phyloP scores from a whole-genome alignment of 2,113 vertebrate genomes.

The Psettodes erumei region DNA sequence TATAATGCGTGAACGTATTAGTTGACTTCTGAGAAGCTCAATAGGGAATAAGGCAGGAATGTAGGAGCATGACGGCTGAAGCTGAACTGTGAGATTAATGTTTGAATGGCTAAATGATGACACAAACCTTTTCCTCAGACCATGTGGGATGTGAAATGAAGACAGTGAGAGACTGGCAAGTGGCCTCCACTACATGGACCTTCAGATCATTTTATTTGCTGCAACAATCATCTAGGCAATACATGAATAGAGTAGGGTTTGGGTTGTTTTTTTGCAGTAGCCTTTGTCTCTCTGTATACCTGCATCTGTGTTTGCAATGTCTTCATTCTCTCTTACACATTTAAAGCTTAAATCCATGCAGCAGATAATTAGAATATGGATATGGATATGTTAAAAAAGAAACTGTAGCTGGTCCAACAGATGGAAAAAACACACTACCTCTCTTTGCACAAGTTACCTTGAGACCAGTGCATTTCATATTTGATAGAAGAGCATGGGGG shows the following conservation, averaged over 20 bases:
- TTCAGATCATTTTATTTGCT: slow-evolving; percentile 25
- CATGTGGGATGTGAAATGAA: not conserved
- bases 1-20: slow-evolving; percentile 20
- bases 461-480: slow-evolving; percentile 42
- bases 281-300: slow-evolving; percentile 9
- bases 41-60: slow-evolving; percentile 4
- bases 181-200: slow-evolving; percentile 17
- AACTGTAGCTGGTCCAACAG: slow-evolving; percentile 9
- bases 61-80: not conserved
- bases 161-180: not conserved
- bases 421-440: slow-evolving; percentile 50
- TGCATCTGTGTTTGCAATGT: not conserved
- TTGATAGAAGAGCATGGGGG: slow-evolving; percentile 34
- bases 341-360: slow-evolving; percentile 25
- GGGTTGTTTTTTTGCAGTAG: not conserved
- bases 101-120: slow-evolving; percentile 7
- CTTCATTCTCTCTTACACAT: slow-evolving; percentile 9
- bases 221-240: not conserved
- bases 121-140: slow-evolving; percentile 6
- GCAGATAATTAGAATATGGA: slow-evolving; percentile 20
- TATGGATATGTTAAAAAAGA: not conserved
- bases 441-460: slow-evolving; percentile 57
- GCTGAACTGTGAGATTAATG: slow-evolving; percentile 17
- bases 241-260: slow-evolving; percentile 14
- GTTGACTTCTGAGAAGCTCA: slow-evolving; percentile 37